Percentiles rank a stretch among this genome's conserved stretches.
Conservation (phyloP, 2,113 vertebrate species). For the Jacana jacana region DNA sequence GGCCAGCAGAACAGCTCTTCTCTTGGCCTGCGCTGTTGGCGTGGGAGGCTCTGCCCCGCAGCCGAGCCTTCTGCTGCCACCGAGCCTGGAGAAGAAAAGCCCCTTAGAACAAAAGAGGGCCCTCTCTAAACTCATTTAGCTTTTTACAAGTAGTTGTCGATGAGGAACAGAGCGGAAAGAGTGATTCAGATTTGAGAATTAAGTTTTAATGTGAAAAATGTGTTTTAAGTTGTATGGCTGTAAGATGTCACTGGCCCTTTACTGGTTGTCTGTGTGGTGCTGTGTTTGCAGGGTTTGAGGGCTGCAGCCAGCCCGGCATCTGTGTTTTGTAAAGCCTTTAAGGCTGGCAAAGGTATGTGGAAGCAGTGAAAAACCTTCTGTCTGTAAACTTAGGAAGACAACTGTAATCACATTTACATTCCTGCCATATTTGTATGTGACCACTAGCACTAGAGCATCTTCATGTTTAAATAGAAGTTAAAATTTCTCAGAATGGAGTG, state of each 20-base stretch:
- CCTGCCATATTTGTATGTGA: not conserved
- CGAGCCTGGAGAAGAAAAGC: not conserved
- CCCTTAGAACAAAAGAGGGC: not conserved
- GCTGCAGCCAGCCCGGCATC: not conserved
- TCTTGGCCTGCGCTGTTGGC: not conserved
- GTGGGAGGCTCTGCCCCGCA: not conserved
- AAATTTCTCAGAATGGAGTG: not conserved
- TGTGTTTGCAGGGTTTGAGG: not conserved
- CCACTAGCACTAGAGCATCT: not conserved
- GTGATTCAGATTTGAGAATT: not conserved
- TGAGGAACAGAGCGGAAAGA: not conserved
- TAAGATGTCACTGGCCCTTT: not conserved
- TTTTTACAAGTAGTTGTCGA: not conserved
- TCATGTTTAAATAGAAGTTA: slow-evolving; percentile 10
- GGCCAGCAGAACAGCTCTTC: not conserved
- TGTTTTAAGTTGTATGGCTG: not conserved
- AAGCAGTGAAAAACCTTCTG: not conserved
- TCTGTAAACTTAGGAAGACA: not conserved
- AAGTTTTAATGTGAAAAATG: not conserved
- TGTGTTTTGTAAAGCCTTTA: not conserved
- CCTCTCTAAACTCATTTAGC: not conserved
- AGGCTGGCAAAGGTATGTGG: not conserved
- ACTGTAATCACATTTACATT: not conserved
- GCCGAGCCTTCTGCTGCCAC: not conserved
- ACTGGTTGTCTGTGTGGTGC: not conserved